A percentile compares a stretch with the other conserved stretches of the same genome.
Evolutionary conservation across 2,113 vertebrate species (phyloP).

Genomic region (Clinocottus analis): DNA sequence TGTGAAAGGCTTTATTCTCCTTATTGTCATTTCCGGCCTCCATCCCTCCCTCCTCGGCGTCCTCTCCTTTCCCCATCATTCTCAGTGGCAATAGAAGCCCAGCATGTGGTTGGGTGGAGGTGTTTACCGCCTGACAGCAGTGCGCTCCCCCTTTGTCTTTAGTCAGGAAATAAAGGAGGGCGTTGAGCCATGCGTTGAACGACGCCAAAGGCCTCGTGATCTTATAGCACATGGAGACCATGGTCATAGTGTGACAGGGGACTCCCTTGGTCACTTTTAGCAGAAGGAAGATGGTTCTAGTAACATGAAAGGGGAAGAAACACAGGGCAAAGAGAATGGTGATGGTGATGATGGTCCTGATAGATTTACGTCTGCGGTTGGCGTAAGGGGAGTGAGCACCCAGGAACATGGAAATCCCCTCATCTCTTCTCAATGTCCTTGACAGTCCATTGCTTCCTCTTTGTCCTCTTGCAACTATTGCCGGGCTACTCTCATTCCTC

Average conservation of each 20-base stretch:
- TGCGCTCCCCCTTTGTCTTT: slow-evolving; percentile 81
- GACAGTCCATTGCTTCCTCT: slow-evolving; percentile 50
- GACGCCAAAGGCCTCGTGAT: slow-evolving; percentile 87
- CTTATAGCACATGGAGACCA: slow-evolving; percentile 88
- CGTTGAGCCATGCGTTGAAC: slow-evolving; percentile 88
- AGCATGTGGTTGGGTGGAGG: slow-evolving; percentile 57
- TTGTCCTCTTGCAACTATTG: slow-evolving; percentile 18
- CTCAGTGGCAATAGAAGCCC: slow-evolving; percentile 74
- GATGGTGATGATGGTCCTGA: slow-evolving; percentile 87
- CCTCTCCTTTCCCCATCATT: slow-evolving; percentile 70
- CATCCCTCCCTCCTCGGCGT: slow-evolving; percentile 56
- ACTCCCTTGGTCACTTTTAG: slow-evolving; percentile 80
- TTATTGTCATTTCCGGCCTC: slow-evolving; percentile 59
- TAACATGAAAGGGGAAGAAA: slow-evolving; percentile 88
- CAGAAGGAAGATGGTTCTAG: slow-evolving; percentile 85
- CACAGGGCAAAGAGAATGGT: slow-evolving; percentile 86
- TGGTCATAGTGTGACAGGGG: slow-evolving; percentile 82
- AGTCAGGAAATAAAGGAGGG: slow-evolving; percentile 87
- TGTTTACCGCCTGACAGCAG: slow-evolving; percentile 73
- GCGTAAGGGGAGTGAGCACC: slow-evolving; percentile 79
- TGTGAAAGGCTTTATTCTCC: slow-evolving; percentile 52
- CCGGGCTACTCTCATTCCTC: slow-evolving; percentile 7
- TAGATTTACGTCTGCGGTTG: slow-evolving; percentile 84
- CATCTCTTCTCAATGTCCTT: slow-evolving; percentile 32
- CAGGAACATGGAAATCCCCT: slow-evolving; percentile 65